A percentile compares a stretch with the other conserved stretches of the same genome.
phyloP scores from a whole-genome alignment of 2,113 vertebrate species.

The Jaculus jaculus region DNA sequence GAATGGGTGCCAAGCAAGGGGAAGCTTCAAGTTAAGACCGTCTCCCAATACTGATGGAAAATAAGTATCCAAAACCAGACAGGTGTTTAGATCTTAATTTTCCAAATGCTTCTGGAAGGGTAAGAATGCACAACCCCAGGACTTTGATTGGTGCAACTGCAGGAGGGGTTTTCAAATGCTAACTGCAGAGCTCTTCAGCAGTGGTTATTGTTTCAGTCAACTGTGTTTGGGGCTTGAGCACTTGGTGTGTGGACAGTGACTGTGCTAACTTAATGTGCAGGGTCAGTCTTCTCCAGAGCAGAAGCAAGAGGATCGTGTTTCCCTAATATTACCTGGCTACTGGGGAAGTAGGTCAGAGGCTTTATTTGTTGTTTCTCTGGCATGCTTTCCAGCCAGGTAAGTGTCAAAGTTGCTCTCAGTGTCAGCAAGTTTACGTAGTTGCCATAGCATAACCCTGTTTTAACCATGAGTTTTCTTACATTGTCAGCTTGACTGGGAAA shows the following conservation, averaged over 20 bases:
- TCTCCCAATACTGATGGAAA: background rate
- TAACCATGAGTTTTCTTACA: slow-evolving; percentile 60
- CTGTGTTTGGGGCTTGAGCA: background rate
- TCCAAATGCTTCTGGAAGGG: background rate
- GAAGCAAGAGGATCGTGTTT: background rate
- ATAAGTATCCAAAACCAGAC: background rate
- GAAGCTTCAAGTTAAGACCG: background rate
- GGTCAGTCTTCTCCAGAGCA: background rate
- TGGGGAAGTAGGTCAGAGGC: slow-evolving; percentile 21
- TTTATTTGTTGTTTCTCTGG: slow-evolving; percentile 68
- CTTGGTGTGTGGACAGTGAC: background rate
- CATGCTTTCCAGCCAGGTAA: slow-evolving; percentile 40
- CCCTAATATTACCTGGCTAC: slow-evolving; percentile 11
- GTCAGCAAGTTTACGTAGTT: slow-evolving; percentile 57
- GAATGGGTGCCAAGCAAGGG: background rate
- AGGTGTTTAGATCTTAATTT: slow-evolving; percentile 23
- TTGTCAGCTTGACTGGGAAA: slow-evolving; percentile 57
- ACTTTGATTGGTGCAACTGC: background rate
- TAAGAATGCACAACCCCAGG: background rate
- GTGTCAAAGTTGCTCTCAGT: background rate
- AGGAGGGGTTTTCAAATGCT: background rate
- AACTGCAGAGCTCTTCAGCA: background rate
- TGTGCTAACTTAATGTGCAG: background rate
- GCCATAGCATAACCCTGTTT: slow-evolving; percentile 33
- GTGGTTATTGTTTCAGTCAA: background rate